Conservation (phyloP, 2,113 vertebrate species). For the Bettongia penicillata region DNA sequence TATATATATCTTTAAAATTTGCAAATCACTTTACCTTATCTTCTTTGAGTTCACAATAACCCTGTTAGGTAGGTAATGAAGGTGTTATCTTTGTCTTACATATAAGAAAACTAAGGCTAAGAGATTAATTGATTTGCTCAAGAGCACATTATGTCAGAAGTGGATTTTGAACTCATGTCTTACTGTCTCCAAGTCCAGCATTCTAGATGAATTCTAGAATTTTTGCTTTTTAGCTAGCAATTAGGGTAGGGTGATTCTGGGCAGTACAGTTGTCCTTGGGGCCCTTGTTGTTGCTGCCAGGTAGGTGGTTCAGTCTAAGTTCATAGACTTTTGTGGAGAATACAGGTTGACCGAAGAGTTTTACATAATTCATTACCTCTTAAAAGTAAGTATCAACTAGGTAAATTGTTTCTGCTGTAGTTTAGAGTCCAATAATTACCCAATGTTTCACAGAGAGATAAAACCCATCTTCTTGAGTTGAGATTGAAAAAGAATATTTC, state of each 20-base stretch:
- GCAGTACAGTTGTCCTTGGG: not conserved
- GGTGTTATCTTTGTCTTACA: not conserved
- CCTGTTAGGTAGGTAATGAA: not conserved
- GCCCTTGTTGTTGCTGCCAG: not conserved
- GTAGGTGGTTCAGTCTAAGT: not conserved
- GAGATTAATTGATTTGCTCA: not conserved
- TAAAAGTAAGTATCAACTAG: constrained; percentile 19
- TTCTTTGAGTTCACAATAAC: not conserved
- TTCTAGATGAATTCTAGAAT: not conserved
- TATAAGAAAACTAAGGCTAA: not conserved
- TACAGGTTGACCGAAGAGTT: constrained; percentile 5
- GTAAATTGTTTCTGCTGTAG: not conserved
- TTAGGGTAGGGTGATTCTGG: not conserved
- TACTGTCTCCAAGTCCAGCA: not conserved
- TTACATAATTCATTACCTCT: constrained; percentile 20
- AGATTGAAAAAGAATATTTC: constrained; percentile 41
- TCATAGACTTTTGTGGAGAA: not conserved
- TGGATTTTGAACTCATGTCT: not conserved
- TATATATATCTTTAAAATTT: not conserved
- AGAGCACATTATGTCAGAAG: not conserved
- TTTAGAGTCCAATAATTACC: constrained; percentile 21
- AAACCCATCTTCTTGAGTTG: constrained; percentile 31
- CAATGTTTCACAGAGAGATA: constrained; percentile 39
- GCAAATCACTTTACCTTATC: not conserved
- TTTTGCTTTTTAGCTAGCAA: not conserved